phyloP scores from a whole-genome alignment of 2,113 vertebrate species.

The Harpagus bidentatus region DNA sequence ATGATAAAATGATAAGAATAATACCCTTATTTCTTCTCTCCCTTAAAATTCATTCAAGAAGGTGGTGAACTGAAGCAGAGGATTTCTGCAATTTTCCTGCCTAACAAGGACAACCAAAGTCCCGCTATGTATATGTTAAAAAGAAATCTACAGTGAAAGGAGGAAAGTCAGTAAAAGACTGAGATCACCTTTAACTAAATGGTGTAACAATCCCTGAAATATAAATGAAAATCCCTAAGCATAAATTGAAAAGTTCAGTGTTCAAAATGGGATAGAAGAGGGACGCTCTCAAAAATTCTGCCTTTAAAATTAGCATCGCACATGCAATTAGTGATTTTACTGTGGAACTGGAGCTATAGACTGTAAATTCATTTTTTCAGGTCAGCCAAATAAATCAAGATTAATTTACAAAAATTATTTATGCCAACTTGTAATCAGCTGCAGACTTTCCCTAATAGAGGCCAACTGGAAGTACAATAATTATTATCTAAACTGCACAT shows the following conservation, averaged over 20 bases:
- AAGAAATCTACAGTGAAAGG: background rate
- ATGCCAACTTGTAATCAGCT: background rate
- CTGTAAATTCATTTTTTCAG: background rate
- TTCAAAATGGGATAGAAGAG: background rate
- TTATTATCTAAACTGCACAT: background rate
- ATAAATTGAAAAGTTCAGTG: background rate
- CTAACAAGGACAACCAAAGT: background rate
- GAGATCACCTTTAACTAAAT: background rate
- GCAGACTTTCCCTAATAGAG: background rate
- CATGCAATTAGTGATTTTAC: background rate
- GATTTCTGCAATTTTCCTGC: background rate
- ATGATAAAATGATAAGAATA: background rate
- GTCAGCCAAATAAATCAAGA: background rate
- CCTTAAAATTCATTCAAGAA: background rate
- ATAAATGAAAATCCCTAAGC: background rate
- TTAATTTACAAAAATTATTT: background rate
- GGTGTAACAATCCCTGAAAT: background rate
- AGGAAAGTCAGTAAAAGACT: background rate
- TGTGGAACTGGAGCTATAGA: background rate
- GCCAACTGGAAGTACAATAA: background rate
- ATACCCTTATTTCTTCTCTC: background rate
- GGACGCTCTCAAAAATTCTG: background rate
- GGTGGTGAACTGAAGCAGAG: background rate
- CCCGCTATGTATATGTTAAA: background rate
- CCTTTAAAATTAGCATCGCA: background rate